Base-by-base conservation (phyloP, 1,140 invertebrate species). In the Tachypleus tridentatus region DNA sequence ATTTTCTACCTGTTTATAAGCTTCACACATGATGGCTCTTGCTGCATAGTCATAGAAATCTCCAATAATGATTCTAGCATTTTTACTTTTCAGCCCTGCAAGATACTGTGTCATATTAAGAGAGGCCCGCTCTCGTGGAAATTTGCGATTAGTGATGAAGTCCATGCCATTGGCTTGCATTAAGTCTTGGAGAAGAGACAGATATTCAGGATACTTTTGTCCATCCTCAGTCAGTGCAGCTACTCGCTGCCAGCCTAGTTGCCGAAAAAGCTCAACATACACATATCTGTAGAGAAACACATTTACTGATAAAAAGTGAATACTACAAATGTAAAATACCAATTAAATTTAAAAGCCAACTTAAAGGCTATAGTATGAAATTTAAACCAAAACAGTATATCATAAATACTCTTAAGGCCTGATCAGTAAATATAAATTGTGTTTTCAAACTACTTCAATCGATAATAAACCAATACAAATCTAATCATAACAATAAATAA, bases 161-260 rank as follows among this genome's bases (percentile, higher is more conserved):
- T 76, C 79, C 67, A 89, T 85, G 9, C 81, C 80, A 67, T 86
- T 78, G 48, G 78, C 74, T 61, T 83, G 80, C 3, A 88, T 72
- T 50, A 81, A 74, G 66, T 85, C 83, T 70, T 88, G 84, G 75
- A 90, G 82, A 49, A 83, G 79, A 0, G 85, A 83, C 67, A 91
- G 83, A 70, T 90, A 91, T 67, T 90, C 87, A 0, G 86, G 86
- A 64, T 89, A 88, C 73, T 88, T 88, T 70, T 89, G 86, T 8
- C 86, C 86, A 70, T 87, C 86, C 75, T 89, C 87, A 0, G 87
- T 87, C 29, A 92, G 70, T 2, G 87, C 82, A 0, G 87, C 87
- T 0, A 91, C 80, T 64, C 85, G 77, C 60, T 76, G 80, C 88
- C 88, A 91, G 3, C 79, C 79, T 29, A 89, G 75, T n/a, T 74